Evolutionary conservation across 64 coral and sea anemone genomes (phyloP).

Genomic region (Montipora efflorescens): DNA sequence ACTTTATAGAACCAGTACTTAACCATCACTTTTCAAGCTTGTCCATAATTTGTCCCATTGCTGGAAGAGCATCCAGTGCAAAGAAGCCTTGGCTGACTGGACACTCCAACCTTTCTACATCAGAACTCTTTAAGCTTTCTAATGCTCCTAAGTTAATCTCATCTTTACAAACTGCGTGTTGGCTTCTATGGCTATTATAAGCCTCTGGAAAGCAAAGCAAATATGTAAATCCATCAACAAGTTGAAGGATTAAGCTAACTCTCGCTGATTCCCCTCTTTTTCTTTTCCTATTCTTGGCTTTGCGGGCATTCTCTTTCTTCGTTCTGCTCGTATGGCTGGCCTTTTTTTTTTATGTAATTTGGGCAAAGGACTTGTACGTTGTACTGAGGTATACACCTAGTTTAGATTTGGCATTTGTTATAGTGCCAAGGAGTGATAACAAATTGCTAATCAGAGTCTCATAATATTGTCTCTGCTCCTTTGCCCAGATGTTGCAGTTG

Average conservation of each 20-base stretch:
- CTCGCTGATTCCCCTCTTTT: conserved; percentile 38
- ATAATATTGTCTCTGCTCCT: no score
- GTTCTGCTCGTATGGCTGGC: conserved; percentile 45
- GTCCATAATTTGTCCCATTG: no score
- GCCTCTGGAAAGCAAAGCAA: conserved; percentile 63
- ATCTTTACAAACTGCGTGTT: not conserved
- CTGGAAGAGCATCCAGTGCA: no score
- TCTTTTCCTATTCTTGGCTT: not conserved
- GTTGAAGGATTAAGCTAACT: conserved; percentile 10
- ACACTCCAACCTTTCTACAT: no score
- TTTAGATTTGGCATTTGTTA: conserved; percentile 49
- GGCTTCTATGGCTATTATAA: conserved; percentile 22
- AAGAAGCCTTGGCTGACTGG: no score
- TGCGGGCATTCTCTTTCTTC: conserved; percentile 59
- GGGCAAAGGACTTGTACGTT: conserved; percentile 47
- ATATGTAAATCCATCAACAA: conserved; percentile 26
- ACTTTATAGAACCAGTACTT: no score
- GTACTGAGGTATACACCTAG: conserved; percentile 51
- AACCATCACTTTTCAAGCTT: no score
- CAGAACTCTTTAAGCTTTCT: conserved; percentile 37
- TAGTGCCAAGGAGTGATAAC: not conserved
- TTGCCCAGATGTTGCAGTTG: no score
- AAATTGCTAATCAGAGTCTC: no score
- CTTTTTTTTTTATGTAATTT: conserved; percentile 60
- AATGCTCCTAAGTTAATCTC: conserved; percentile 39